Percentiles rank a stretch among this genome's conserved stretches.
Evolutionary conservation across 2,888 invertebrate species (phyloP).

Genomic region (Hydraecia micacea): DNA sequence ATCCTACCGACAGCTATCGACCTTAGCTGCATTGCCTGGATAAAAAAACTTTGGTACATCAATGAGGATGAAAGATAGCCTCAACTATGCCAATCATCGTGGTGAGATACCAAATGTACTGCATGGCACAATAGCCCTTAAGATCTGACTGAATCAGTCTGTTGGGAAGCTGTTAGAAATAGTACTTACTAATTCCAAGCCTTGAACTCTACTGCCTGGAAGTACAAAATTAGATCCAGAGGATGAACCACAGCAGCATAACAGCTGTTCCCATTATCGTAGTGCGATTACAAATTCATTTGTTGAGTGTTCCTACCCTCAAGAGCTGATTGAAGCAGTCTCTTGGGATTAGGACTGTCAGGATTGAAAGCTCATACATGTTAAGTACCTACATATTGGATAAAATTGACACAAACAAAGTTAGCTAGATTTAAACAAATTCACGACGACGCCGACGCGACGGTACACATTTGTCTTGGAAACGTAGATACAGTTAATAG

Average conservation of each 20-base stretch:
- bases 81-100: neutral
- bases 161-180: neutral
- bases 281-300: neutral
- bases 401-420: neutral
- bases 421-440: neutral
- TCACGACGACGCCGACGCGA: neutral
- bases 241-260: neutral
- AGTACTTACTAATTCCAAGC: neutral
- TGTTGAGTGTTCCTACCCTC: neutral
- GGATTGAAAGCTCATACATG: too few relatives aligned
- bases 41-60: neutral
- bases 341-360: neutral
- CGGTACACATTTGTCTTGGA: neutral
- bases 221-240: neutral
- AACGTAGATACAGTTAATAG: conserved; percentile 20
- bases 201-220: neutral
- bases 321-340: neutral
- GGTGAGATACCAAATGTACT: neutral
- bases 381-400: too few relatives aligned
- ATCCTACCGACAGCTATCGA: too few relatives aligned
- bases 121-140: neutral
- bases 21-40: too few relatives aligned
- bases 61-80: neutral
- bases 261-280: neutral
- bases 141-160: neutral